Evolutionary conservation across 2,888 invertebrate genomes (phyloP).

Genomic region (Brenthis hecate): DNA sequence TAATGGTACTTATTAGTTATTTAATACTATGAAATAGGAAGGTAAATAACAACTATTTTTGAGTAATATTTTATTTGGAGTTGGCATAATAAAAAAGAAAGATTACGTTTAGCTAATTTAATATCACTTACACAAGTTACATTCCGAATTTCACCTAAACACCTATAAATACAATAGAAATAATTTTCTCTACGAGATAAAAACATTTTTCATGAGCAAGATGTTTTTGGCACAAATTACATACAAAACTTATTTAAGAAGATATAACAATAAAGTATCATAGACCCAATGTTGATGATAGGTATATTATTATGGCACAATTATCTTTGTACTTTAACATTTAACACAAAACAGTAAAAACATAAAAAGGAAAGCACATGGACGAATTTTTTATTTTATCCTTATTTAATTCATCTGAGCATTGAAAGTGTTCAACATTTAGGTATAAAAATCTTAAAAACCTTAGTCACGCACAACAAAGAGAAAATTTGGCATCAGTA

Average conservation of each 20-base stretch:
- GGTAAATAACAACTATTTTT: conserved; percentile 21
- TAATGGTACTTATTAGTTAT: background rate
- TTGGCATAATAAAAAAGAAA: conserved; percentile 10
- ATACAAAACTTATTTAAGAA: conserved; percentile 28
- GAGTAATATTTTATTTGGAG: conserved; percentile 27
- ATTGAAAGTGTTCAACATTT: conserved; percentile 20
- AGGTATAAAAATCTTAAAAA: conserved; percentile 23
- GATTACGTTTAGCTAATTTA: conserved; percentile 21
- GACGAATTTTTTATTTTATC: conserved; percentile 12
- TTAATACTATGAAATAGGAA: conserved; percentile 1
- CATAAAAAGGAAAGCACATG: conserved; percentile 31
- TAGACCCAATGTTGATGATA: conserved; percentile 6
- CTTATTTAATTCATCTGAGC: conserved; percentile 32
- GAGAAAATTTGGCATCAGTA: conserved; percentile 39
- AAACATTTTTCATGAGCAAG: conserved; percentile 36
- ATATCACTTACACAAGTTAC: conserved; percentile 28
- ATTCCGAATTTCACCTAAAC: conserved; percentile 18
- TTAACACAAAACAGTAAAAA: conserved; percentile 25
- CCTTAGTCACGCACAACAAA: conserved; percentile 9
- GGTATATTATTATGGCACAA: conserved; percentile 36
- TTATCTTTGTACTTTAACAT: conserved; percentile 21
- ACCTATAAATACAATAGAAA: conserved; percentile 28
- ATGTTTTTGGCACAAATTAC: conserved; percentile 47
- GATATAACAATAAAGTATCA: conserved; percentile 38
- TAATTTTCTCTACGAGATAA: conserved; percentile 39